Conservation (phyloP, 2,797 vertebrate species). For the Calcarius lapponicus region DNA sequence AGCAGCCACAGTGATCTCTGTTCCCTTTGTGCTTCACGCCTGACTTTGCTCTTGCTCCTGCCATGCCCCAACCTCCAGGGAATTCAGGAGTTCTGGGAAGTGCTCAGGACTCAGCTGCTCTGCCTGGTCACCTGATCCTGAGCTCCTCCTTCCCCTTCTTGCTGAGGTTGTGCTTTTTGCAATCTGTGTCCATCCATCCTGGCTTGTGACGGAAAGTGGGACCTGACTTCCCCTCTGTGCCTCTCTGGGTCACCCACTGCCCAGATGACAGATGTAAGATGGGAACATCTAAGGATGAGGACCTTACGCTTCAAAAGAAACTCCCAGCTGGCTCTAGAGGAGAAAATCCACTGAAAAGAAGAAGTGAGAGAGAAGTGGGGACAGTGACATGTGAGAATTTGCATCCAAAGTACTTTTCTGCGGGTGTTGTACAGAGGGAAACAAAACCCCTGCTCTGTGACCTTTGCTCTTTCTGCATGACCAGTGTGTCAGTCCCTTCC, state of each 20-base stretch:
- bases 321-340: not conserved
- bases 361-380: not conserved
- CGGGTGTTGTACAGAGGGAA: not conserved
- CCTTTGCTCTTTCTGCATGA: not conserved
- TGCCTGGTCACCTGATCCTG: not conserved
- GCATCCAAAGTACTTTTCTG: not conserved
- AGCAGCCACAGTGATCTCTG: not conserved
- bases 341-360: not conserved
- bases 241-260: not conserved
- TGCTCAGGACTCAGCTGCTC: not conserved
- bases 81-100: not conserved
- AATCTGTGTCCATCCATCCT: not conserved
- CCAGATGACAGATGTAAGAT: not conserved
- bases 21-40: not conserved
- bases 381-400: not conserved
- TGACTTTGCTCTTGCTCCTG: not conserved
- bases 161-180: not conserved
- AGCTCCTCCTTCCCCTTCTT: not conserved
- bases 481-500: not conserved
- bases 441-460: not conserved
- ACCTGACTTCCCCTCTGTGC: not conserved
- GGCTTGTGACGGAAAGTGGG: accelerated
- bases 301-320: not conserved
- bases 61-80: accelerated
- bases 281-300: not conserved